Percentiles rank a stretch among this genome's conserved stretches.
Conservation (phyloP, 2,113 vertebrate species). For the Phasianus colchicus region DNA sequence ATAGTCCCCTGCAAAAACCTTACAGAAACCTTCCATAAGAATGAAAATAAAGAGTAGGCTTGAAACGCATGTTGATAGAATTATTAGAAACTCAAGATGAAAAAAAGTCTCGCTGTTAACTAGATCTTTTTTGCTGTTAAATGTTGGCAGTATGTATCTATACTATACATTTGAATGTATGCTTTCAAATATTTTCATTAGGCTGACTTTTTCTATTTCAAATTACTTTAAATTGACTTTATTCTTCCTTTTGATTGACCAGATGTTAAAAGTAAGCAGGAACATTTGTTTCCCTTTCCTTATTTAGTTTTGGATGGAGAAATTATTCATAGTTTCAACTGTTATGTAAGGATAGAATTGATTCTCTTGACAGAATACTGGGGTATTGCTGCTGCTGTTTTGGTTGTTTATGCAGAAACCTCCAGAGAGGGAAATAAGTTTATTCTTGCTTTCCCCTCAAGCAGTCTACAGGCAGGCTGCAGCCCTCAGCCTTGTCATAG, state of each 20-base stretch:
- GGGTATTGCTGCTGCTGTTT: neutral
- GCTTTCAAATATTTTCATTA: neutral
- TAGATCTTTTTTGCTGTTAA: neutral
- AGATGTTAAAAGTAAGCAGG: conserved; percentile 14
- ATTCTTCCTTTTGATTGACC: conserved; percentile 20
- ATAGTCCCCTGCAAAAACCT: neutral
- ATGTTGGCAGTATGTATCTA: neutral
- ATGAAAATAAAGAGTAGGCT: neutral
- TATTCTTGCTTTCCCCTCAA: conserved; percentile 3
- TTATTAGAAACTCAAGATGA: neutral
- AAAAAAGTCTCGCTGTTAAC: neutral
- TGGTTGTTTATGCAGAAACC: conserved; percentile 22
- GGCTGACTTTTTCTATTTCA: conserved; percentile 1
- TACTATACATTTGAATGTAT: neutral
- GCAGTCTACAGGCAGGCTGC: neutral
- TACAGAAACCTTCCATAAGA: neutral
- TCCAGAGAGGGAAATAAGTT: conserved; percentile 18
- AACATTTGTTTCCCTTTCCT: conserved; percentile 34
- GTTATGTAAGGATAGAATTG: conserved; percentile 10
- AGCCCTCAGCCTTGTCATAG: conserved; percentile 5
- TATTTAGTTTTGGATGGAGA: conserved; percentile 26
- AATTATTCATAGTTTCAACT: conserved; percentile 2
- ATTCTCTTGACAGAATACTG: neutral
- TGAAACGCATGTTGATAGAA: neutral
- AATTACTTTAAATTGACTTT: neutral